Evolutionary conservation across 2,797 vertebrate species (phyloP).

Genomic region (Tolypeutes matacus): DNA sequence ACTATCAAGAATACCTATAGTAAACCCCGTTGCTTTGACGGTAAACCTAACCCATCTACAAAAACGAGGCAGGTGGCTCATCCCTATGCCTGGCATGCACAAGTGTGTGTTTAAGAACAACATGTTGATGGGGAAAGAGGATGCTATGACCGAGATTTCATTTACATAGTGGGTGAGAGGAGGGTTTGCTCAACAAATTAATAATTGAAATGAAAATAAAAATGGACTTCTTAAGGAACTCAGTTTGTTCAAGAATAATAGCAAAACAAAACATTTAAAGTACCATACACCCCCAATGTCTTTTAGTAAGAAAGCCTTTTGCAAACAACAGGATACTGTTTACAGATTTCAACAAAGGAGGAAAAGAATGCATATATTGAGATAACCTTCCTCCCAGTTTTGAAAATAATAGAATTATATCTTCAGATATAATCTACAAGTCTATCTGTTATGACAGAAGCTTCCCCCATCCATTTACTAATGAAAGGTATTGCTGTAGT

Average conservation of each 20-base stretch:
- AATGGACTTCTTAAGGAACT: background rate
- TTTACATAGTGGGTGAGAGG: too few species aligned
- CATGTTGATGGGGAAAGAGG: background rate
- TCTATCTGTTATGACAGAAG: too few species aligned
- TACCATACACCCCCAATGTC: background rate
- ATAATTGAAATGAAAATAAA: background rate
- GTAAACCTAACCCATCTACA: background rate
- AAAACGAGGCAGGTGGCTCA: background rate
- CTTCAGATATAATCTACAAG: background rate
- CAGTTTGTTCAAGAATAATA: constrained; percentile 48
- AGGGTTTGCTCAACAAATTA: constrained; percentile 26
- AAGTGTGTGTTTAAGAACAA: background rate
- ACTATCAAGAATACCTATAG: background rate
- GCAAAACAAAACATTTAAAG: constrained; percentile 29
- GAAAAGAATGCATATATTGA: background rate
- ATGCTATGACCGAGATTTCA: background rate
- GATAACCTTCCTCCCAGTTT: background rate
- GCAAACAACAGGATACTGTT: too few species aligned
- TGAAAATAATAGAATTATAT: constrained; percentile 50
- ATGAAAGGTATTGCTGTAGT: too few species aligned
- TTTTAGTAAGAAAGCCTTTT: too few species aligned
- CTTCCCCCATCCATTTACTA: too few species aligned
- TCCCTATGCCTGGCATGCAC: background rate
- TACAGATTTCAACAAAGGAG: too few species aligned
- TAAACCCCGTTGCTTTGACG: background rate